Evolutionary conservation across 2,888 invertebrate genomes (phyloP).

Genomic region (Tyria jacobaeae): DNA sequence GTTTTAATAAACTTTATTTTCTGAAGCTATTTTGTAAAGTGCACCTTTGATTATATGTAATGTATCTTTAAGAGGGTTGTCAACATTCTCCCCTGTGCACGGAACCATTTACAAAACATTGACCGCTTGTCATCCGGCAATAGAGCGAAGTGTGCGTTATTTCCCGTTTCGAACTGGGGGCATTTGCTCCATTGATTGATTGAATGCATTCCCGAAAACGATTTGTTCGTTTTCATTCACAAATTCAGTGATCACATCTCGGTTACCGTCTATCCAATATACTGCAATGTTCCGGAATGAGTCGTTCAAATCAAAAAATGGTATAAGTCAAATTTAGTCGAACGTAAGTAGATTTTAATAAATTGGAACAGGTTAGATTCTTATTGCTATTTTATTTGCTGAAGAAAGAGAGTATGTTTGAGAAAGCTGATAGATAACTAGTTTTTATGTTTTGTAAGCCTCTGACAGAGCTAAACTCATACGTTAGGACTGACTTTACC

Average conservation of each 20-base stretch:
- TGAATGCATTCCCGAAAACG: slow-evolving; percentile 4
- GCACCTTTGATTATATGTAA: neutral
- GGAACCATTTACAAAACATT: neutral
- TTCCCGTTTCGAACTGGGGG: slow-evolving; percentile 1
- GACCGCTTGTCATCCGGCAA: neutral
- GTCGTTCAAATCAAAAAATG: neutral
- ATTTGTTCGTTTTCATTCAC: slow-evolving; percentile 10
- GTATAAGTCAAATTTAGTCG: neutral
- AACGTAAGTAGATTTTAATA: neutral
- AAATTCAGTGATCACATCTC: neutral
- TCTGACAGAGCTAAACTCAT: too few species aligned
- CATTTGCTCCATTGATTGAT: slow-evolving; percentile 14
- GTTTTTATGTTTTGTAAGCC: too few species aligned
- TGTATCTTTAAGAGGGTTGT: neutral
- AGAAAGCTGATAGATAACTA: too few species aligned
- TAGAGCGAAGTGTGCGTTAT: slow-evolving; percentile 5
- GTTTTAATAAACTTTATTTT: too few species aligned
- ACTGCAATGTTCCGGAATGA: neutral
- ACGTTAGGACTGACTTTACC: too few species aligned
- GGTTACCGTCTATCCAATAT: neutral
- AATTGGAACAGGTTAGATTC: too few species aligned
- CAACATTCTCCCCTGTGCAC: neutral
- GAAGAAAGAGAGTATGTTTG: too few species aligned
- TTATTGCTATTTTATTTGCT: too few species aligned
- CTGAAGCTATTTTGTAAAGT: neutral